Percentiles rank a stretch among this genome's conserved stretches.
These are phyloP conservation scores for Holcopasites calliopsidis DNA, from an alignment of 1,140 invertebrate genomes.

Conservation along the genomic window DNA sequence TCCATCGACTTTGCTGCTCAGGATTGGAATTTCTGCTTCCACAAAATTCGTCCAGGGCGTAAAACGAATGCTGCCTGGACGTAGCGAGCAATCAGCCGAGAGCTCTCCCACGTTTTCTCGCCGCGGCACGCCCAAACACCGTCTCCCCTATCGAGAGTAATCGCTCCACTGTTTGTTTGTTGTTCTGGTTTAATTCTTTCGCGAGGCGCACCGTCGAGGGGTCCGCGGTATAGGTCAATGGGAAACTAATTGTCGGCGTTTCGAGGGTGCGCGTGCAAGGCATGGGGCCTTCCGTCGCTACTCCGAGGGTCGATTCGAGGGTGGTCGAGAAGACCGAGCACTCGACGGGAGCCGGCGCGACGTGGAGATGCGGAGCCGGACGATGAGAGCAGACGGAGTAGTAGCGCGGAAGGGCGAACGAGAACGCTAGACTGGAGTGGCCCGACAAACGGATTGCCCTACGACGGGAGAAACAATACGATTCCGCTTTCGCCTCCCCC, in stretches of 20 bases:
- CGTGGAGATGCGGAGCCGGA: conserved; percentile 61
- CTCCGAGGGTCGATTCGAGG: conserved; percentile 64
- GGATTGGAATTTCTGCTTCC: too few species aligned
- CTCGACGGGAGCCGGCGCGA: conserved; percentile 60
- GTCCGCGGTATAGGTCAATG: conserved; percentile 70
- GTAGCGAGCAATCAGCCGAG: neutral
- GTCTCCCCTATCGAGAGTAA: conserved; percentile 26
- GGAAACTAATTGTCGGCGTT: conserved; percentile 74
- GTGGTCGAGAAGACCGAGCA: conserved; percentile 73
- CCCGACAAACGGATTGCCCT: conserved; percentile 75
- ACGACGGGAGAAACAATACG: conserved; percentile 74
- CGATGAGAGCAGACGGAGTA: conserved; percentile 54
- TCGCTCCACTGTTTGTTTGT: conserved; percentile 60
- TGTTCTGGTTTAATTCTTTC: conserved; percentile 63
- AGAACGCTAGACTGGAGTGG: conserved; percentile 73
- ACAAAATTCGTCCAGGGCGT: neutral
- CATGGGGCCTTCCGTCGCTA: conserved; percentile 46
- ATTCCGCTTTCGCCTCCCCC: conserved; percentile 44
- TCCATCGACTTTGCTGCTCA: too few species aligned
- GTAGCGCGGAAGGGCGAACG: conserved; percentile 49
- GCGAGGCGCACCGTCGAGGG: conserved; percentile 44
- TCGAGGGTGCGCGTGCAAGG: conserved; percentile 56
- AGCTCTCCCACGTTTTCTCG: conserved; percentile 20
- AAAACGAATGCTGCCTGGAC: neutral
- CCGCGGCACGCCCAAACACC: neutral